Evolutionary conservation across 2,113 vertebrate species (phyloP).

Genomic region (Hyla sarda): DNA sequence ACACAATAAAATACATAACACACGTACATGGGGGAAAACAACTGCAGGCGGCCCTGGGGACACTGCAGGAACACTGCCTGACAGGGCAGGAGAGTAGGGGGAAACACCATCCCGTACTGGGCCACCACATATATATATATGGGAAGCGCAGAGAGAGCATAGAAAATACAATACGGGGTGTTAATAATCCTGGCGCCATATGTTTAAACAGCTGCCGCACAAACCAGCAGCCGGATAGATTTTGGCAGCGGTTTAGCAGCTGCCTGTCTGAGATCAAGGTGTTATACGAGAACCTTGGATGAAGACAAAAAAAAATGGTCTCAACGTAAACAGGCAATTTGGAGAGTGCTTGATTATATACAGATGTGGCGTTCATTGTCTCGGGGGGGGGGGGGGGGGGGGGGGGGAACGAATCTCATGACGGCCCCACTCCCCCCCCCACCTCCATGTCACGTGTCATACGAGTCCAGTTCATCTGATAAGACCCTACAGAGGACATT

Average conservation of each 20-base stretch:
- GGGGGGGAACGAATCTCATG: background rate
- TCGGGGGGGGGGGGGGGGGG: too few relatives aligned
- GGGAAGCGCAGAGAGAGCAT: background rate
- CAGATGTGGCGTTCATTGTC: slow-evolving; percentile 1
- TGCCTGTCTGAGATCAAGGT: slow-evolving; percentile 28
- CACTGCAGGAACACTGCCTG: too few relatives aligned
- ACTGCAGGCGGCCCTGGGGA: too few relatives aligned
- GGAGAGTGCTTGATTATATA: background rate
- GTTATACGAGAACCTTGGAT: slow-evolving; percentile 10
- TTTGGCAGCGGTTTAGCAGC: slow-evolving; percentile 10
- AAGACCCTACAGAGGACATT: slow-evolving; percentile 11
- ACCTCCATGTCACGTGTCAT: background rate
- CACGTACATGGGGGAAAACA: too few relatives aligned
- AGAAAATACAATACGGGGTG: background rate
- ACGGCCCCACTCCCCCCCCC: background rate
- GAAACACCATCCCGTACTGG: too few relatives aligned
- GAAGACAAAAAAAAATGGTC: background rate
- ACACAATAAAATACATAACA: too few relatives aligned
- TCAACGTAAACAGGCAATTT: slow-evolving; percentile 12
- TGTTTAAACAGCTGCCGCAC: slow-evolving; percentile 19
- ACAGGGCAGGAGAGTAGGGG: too few relatives aligned
- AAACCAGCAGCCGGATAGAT: background rate
- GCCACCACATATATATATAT: too few relatives aligned
- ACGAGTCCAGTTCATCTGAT: background rate
- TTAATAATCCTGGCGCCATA: background rate